Evolutionary conservation across 2,797 vertebrate genomes (phyloP).

Genomic region (Cephalopachus bancanus): DNA sequence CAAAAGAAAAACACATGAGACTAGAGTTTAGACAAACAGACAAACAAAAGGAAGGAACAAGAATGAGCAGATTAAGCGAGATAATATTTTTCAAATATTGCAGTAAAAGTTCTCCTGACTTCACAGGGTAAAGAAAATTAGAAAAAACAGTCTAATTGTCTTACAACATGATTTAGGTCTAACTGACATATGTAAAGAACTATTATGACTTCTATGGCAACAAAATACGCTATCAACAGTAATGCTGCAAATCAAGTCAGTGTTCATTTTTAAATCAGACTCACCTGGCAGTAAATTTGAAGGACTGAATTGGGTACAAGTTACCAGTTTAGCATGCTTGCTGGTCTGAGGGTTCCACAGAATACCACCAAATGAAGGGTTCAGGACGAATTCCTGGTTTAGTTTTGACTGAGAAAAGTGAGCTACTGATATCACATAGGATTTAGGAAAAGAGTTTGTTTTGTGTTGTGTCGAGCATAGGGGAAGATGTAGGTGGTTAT

Average conservation of each 20-base stretch:
- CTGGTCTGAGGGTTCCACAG: not conserved
- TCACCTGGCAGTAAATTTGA: not conserved
- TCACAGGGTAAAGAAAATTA: not conserved
- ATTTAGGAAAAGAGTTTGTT: not conserved
- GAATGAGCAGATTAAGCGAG: not conserved
- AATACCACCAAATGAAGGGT: not conserved
- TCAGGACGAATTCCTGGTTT: not conserved
- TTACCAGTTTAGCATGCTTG: not conserved
- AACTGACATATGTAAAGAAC: not conserved
- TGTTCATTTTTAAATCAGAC: not conserved
- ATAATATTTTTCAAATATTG: not conserved
- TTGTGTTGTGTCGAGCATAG: not conserved
- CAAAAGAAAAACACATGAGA: conserved; percentile 33
- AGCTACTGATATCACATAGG: not conserved
- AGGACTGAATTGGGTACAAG: not conserved
- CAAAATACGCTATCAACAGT: not conserved
- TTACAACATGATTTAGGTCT: not conserved
- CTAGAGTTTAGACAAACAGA: conserved; percentile 25
- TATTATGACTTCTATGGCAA: not conserved
- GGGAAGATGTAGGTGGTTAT: too few relatives aligned
- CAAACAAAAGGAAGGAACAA: conserved; percentile 24
- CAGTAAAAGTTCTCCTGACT: conserved; percentile 6
- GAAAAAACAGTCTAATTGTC: not conserved
- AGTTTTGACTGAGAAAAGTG: not conserved
- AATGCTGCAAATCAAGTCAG: not conserved